A percentile compares a stretch with the other conserved stretches of the same genome.
phyloP scores from a whole-genome alignment of 2,113 vertebrate species.

The Trogon melanurus region DNA sequence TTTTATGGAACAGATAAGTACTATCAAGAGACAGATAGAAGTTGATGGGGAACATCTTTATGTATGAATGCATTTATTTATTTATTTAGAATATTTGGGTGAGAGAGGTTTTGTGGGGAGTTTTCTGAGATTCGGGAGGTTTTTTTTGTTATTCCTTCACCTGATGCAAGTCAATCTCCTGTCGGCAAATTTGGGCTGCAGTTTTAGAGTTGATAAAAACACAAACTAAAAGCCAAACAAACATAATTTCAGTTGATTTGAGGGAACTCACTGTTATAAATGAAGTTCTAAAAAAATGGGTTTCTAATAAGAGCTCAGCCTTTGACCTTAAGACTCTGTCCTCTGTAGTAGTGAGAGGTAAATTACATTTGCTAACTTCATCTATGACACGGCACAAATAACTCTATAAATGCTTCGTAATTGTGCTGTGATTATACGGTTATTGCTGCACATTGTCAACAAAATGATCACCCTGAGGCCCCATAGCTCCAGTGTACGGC shows the following conservation, averaged over 20 bases:
- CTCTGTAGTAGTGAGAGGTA: slow-evolving; percentile 34
- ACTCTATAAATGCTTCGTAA: slow-evolving; percentile 67
- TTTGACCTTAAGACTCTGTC: slow-evolving; percentile 53
- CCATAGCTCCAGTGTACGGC: slow-evolving; percentile 32
- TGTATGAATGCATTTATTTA: not conserved
- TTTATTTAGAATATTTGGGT: slow-evolving; percentile 11
- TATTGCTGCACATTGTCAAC: slow-evolving; percentile 69
- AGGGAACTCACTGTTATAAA: not conserved
- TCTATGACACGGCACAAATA: slow-evolving; percentile 44
- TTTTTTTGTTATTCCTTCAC: not conserved
- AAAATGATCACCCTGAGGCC: slow-evolving; percentile 58
- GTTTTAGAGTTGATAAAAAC: not conserved
- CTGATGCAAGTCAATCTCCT: not conserved
- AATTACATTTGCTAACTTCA: slow-evolving; percentile 57
- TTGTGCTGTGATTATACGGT: slow-evolving; percentile 63
- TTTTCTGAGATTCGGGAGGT: not conserved
- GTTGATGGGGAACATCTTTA: not conserved
- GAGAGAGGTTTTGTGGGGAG: not conserved
- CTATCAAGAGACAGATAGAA: slow-evolving; percentile 39
- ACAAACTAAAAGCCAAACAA: not conserved
- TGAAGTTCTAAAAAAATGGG: not conserved
- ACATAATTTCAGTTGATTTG: not conserved
- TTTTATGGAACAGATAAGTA: slow-evolving; percentile 43
- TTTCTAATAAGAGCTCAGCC: not conserved
- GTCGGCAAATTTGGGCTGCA: not conserved